Evolutionary conservation across 1,140 invertebrate genomes (phyloP), one percentile per base, ranked within the genome.

Genomic region (Drosophila sechellia): DNA sequence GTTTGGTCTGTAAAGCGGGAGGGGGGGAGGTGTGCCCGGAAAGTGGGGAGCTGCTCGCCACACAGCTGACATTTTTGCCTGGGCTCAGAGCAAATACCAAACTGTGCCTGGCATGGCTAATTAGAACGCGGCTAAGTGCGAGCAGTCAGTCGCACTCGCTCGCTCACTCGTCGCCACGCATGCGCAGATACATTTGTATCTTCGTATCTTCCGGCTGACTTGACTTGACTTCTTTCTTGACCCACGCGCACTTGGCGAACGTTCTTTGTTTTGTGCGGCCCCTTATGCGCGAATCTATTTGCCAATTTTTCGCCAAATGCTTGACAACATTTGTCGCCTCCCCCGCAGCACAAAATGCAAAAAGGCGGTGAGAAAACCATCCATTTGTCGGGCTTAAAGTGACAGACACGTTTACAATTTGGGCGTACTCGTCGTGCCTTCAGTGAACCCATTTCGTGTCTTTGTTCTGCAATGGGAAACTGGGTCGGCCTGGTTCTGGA

Each of bases 21-120:
- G 42, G 11, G 6, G 34, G 8, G 12, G 12, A n/a, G 22, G 10
- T 13, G 37, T 22, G 34, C 27, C 35, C n/a, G 40, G 27, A 8
- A 31, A 31, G 27, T 31, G 27, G 6, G 31, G 31, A 31, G 31
- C 31, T 31, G 31, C 31, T 31, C 40, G 17, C 17, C 5, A 10
- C 17, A 42, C 83, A 87, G 83, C 83, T 87, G 83, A 87, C 84
- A 89, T 89, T 89, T 84, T 87, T 87, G 84, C 84, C 54, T 75
- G 68, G 71, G 81, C 83, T 65, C 77, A 81, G 66, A 86, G 83
- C 75, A 89, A 89, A 87, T 87, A 77, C 84, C 84, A 77, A 83
- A 80, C 76, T 89, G 84, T 89, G 84, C 84, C 57, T 73, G 56
- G 84, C 84, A 89, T 89, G 57, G 79, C 77, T 89, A 89, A 89